Evolutionary conservation across 2,888 invertebrate genomes (phyloP), one percentile per base, ranked within the genome.

Genomic region (Carcina quercana): DNA sequence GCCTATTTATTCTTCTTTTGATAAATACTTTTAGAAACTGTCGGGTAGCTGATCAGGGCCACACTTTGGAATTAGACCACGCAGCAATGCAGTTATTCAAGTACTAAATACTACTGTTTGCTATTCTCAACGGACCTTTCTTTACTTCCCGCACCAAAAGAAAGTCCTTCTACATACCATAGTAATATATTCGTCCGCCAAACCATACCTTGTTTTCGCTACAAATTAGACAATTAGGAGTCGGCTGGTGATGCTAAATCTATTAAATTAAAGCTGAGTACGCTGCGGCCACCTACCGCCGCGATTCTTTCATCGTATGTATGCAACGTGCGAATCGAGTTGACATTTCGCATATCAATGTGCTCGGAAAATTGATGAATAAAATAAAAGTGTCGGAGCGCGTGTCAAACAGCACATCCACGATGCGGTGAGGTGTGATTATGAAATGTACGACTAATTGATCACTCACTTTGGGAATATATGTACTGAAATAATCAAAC

Each of bases 191-290:
- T 73, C 71, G 69, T 59, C 67, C 59, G 59, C 56, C 66, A 65
- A 57, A 58, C 65, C 55, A 50, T 65, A 60, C 67, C 67, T 67
- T 71, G 79, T 75, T 80, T 82, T 82, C 79, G 80, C 73, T 70
- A 68, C 69, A 83, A 83, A 82, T 82, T 75, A 83, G 79, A 78
- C 83, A 70, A 82, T 83, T 83, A 83, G 55, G 74, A 83, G 78
- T 76, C 83, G 58, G 41, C 31, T 38, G 66, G 68, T 69, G 74
- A 53, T 53, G 66, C 66, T 60, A 65, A 60, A 78, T 78, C 82
- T 82, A 83, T 83, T 73, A 58, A 78, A 82, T 83, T 83, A 82
- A 79, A 79, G 66, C 82, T 50, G 68, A 54, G 56, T 73, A 72
- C 71, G 75, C 71, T 49, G 54, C 54, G 65, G 69, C 63, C 71